Base-by-base conservation (phyloP, 1,140 invertebrate genomes). In the Aradophagus sp. region DNA sequence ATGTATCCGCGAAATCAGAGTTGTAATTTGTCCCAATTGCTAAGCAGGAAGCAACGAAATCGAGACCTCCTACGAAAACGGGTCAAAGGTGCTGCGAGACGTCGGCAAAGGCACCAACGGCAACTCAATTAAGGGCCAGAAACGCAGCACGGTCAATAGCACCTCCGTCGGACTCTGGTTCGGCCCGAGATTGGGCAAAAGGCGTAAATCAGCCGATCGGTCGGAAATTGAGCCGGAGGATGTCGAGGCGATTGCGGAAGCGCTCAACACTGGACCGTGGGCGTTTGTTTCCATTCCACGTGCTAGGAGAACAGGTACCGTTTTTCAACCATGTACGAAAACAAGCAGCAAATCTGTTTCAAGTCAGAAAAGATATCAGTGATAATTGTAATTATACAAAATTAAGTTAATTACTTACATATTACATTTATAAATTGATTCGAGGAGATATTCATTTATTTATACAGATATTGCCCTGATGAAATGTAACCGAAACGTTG, bases 131-230 rank as follows among this genome's bases (percentile, higher is more conserved):
- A 73, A 77, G 7, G 83, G 82, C 27, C 42, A 66, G 2, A 78
- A 78, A 26, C 75, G 80, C 7, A 76, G 76, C 8, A 48, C 75
- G 1, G 61, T 77, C 1, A 75, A 75, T 35, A 73, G 68, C 15
- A 66, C 73, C n/a, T 44, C 74, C 4, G 76, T 78, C 10, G 79
- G 78, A 15, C 80, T 86, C 73, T 86, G 84, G 84, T 85, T 86
- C 34, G 84, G 84, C 0, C 84, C 84, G 0, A 75, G 84, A 48
- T 55, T 86, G 0, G 84, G 84, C 11, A 77, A 78, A 42, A 74
- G 81, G 34, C 82, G 77, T 23, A 78, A 79, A 56, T 78, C 82
- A 10, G 73, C 71, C 3, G 68, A 71, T 6, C 79, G 75, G 15
- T 23, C 59, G 31, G 74, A 76, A 36, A 16, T 59, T 10, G 58